Percentiles rank a stretch among this genome's conserved stretches.
phyloP scores from a whole-genome alignment of 2,113 vertebrate species.

The Aldabrachelys gigantea region DNA sequence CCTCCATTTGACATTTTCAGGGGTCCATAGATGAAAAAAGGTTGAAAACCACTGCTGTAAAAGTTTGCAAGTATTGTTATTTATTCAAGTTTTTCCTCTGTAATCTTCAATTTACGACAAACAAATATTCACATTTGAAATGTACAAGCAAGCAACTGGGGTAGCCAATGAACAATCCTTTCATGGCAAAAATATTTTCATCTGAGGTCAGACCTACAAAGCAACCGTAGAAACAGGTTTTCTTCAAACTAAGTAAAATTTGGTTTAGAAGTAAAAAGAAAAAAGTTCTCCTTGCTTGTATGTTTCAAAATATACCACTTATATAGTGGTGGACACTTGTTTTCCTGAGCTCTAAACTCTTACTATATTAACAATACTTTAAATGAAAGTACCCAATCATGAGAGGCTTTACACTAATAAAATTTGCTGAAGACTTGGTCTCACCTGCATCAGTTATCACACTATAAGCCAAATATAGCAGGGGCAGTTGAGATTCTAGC shows the following conservation, averaged over 20 bases:
- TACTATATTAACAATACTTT: background rate
- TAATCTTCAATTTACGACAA: background rate
- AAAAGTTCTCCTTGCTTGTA: background rate
- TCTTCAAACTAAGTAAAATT: background rate
- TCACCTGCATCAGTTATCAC: background rate
- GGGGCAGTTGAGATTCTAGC: background rate
- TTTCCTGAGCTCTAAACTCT: background rate
- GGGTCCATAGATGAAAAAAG: background rate
- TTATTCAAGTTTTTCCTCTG: background rate
- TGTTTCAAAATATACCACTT: background rate
- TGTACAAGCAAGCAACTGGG: background rate
- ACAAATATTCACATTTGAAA: rapidly evolving
- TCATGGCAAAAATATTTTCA: background rate
- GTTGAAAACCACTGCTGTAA: background rate
- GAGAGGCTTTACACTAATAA: rapidly evolving
- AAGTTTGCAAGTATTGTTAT: background rate
- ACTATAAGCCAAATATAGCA: background rate
- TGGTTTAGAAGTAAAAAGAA: background rate
- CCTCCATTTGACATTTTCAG: background rate
- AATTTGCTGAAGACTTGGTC: background rate
- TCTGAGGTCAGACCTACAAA: background rate
- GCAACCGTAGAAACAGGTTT: background rate
- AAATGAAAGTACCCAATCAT: background rate
- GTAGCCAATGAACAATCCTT: background rate
- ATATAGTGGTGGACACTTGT: background rate